Conservation (phyloP, 2,888 invertebrate species). For the Acrobeloides nanus region DNA sequence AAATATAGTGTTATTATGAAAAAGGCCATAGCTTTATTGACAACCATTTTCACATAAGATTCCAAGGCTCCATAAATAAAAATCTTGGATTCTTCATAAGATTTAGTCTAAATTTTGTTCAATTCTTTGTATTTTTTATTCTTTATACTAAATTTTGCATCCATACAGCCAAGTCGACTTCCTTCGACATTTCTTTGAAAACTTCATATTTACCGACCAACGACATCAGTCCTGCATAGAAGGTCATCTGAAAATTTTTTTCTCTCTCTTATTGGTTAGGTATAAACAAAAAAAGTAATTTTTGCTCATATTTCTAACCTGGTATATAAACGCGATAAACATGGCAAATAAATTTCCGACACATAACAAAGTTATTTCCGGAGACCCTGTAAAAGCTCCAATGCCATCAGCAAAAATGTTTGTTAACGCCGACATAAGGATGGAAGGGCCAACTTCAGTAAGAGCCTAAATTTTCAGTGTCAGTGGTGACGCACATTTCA, state of each 20-base stretch:
- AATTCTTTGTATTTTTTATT: no score
- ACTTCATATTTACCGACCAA: slow-evolving; percentile 28
- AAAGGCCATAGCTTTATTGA: slow-evolving; percentile 33
- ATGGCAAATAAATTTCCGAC: slow-evolving; percentile 47
- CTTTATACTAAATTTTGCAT: no score
- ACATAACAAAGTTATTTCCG: slow-evolving; percentile 46
- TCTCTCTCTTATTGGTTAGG: no score
- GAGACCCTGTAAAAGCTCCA: slow-evolving; percentile 39
- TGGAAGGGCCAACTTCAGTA: slow-evolving; percentile 48
- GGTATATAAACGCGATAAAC: slow-evolving; percentile 45
- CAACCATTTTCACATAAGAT: slow-evolving; percentile 29
- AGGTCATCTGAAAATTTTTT: slow-evolving; percentile 44
- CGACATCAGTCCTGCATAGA: slow-evolving; percentile 40
- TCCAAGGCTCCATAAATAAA: slow-evolving; percentile 36
- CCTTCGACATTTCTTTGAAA: slow-evolving; percentile 15
- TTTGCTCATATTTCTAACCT: slow-evolving; percentile 19
- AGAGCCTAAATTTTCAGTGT: slow-evolving; percentile 25
- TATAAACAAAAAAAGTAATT: no score
- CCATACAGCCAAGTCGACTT: no score
- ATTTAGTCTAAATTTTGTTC: slow-evolving; percentile 29
- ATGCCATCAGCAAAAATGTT: slow-evolving; percentile 49
- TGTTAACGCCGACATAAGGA: slow-evolving; percentile 46
- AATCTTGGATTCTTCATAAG: slow-evolving; percentile 49
- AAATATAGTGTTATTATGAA: slow-evolving; percentile 36
- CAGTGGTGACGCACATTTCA: no score